Evolutionary conservation across 2,113 vertebrate species (phyloP).

Genomic region (Meleagris gallopavo): DNA sequence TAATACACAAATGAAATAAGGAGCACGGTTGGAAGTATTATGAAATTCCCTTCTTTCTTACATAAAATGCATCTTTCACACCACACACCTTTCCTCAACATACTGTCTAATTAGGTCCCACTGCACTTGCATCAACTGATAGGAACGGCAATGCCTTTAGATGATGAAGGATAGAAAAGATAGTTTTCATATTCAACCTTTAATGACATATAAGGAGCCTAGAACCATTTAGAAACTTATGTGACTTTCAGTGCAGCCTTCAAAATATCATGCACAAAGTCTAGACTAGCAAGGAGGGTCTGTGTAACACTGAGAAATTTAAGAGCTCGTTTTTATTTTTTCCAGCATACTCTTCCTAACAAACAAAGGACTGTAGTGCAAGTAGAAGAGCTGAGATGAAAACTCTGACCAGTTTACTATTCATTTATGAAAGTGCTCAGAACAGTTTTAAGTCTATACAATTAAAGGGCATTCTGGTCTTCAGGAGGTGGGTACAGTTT

Average conservation of each 20-base stretch:
- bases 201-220: fast-evolving
- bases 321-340: neutral
- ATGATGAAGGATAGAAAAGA: neutral
- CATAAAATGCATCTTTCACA: neutral
- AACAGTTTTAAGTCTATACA: neutral
- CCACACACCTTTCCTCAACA: neutral
- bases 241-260: neutral
- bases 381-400: neutral
- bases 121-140: neutral
- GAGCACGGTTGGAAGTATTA: neutral
- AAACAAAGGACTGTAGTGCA: neutral
- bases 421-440: neutral
- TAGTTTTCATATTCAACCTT: neutral
- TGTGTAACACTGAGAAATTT: neutral
- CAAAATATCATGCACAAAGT: neutral
- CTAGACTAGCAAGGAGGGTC: neutral
- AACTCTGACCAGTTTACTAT: neutral
- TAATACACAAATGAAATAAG: neutral
- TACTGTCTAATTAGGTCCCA: neutral
- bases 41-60: neutral
- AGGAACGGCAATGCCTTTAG: no score
- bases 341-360: neutral
- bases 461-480: neutral
- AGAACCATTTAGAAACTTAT: neutral
- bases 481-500: neutral